Percentiles rank a stretch among this genome's conserved stretches.
phyloP scores from a whole-genome alignment of 2,113 vertebrate genomes.

The Lagopus leucura region DNA sequence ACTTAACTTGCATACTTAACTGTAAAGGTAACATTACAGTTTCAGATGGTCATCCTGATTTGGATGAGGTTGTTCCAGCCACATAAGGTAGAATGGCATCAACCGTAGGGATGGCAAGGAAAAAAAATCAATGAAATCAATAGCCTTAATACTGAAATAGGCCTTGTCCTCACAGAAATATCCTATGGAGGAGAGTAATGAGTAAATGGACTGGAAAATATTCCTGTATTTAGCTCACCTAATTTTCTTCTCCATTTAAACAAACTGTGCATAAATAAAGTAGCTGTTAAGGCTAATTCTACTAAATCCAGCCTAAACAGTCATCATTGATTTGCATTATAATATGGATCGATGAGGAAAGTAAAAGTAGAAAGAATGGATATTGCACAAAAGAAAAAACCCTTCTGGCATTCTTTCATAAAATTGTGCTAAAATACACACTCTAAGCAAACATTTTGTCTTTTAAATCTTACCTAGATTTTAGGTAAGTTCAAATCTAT shows the following conservation, averaged over 20 bases:
- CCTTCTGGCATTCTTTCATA: not conserved
- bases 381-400: not conserved
- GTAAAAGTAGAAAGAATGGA: conserved; percentile 3
- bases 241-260: conserved; percentile 66
- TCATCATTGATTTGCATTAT: conserved; percentile 49
- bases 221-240: conserved; percentile 51
- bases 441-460: not conserved
- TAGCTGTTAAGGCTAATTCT: conserved; percentile 54
- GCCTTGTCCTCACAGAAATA: conserved; percentile 1
- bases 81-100: not conserved
- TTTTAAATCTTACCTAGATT: not conserved
- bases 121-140: conserved; percentile 22
- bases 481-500: not conserved
- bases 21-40: not conserved
- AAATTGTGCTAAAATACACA: not conserved
- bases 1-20: not conserved
- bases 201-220: conserved; percentile 61
- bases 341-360: conserved; percentile 6
- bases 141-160: conserved; percentile 14
- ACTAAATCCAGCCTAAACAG: conserved; percentile 60
- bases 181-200: not conserved
- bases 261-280: conserved; percentile 64
- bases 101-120: not conserved
- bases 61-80: not conserved
- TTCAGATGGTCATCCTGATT: not conserved